Percentiles rank a stretch among this genome's conserved stretches.
Evolutionary conservation across 2,888 invertebrate species (phyloP).

Genomic region (Atrina japonica): DNA sequence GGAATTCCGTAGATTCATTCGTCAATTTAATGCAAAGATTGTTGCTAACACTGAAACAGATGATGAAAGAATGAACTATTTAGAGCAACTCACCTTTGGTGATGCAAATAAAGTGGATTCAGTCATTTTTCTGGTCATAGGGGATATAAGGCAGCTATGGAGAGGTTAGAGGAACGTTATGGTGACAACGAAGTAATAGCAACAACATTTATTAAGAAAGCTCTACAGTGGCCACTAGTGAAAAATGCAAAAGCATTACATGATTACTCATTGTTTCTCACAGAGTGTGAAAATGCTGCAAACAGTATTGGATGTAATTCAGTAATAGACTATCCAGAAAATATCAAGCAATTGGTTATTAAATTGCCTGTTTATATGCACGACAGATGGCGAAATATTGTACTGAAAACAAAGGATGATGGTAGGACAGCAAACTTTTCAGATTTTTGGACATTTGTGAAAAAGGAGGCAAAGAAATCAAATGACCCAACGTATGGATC

Average conservation of each 20-base stretch:
- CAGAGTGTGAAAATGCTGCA: slow-evolving; percentile 40
- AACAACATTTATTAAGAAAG: slow-evolving; percentile 35
- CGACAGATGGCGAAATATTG: slow-evolving; percentile 33
- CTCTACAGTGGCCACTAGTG: slow-evolving; percentile 32
- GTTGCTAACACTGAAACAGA: slow-evolving; percentile 20
- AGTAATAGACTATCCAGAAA: slow-evolving; percentile 36
- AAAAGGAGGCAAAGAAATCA: slow-evolving; percentile 23
- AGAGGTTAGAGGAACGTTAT: slow-evolving; percentile 22
- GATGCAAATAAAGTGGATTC: slow-evolving; percentile 22
- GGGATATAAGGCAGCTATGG: slow-evolving; percentile 25
- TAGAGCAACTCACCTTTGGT: slow-evolving; percentile 31
- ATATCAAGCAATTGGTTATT: slow-evolving; percentile 23
- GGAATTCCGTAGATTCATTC: slow-evolving; percentile 20
- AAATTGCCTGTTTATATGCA: slow-evolving; percentile 42
- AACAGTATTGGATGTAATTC: slow-evolving; percentile 14
- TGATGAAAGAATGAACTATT: slow-evolving; percentile 35
- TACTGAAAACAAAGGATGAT: slow-evolving; percentile 9
- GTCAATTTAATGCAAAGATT: slow-evolving; percentile 32
- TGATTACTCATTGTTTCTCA: slow-evolving; percentile 40
- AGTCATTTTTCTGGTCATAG: slow-evolving; percentile 27
- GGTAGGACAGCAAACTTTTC: slow-evolving; percentile 21
- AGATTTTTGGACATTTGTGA: slow-evolving; percentile 28
- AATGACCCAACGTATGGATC: slow-evolving; percentile 14
- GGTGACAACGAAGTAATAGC: slow-evolving; percentile 34
- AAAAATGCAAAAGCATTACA: slow-evolving; percentile 32